Conservation (phyloP, 2,797 vertebrate genomes). For the Dermochelys coriacea region DNA sequence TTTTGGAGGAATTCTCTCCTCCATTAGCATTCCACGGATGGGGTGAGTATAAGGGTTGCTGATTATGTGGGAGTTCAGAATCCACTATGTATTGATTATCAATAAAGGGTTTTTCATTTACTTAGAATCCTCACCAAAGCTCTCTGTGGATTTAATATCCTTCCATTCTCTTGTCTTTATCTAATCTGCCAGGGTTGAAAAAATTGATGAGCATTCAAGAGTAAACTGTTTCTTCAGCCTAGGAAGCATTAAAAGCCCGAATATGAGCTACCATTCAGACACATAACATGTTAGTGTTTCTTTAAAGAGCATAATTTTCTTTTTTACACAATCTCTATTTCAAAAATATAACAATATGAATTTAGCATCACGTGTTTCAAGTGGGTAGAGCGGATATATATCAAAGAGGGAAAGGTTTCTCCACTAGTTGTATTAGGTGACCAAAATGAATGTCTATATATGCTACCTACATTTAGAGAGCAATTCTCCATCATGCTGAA, state of each 20-base stretch:
- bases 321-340: constrained; percentile 5
- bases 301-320: neutral
- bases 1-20: constrained; percentile 57
- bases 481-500: neutral
- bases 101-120: constrained; percentile 69
- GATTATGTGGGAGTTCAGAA: constrained; percentile 71
- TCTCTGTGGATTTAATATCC: constrained; percentile 53
- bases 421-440: neutral
- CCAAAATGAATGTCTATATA: rapidly evolving
- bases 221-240: constrained; percentile 44
- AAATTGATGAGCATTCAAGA: constrained; percentile 55
- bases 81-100: constrained; percentile 62
- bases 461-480: neutral
- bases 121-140: constrained; percentile 38
- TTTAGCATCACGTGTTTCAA: neutral
- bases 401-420: neutral
- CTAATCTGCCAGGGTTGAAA: constrained; percentile 65
- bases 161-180: constrained; percentile 58
- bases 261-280: constrained; percentile 25
- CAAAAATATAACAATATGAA: constrained; percentile 2
- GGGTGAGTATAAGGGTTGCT: neutral
- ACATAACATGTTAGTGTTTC: constrained; percentile 19
- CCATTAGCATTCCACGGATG: constrained; percentile 57
- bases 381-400: neutral
- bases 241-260: neutral